These are phyloP conservation scores for Antennarius striatus DNA, from an alignment of 2,113 vertebrate species.

Conservation along the genomic window DNA sequence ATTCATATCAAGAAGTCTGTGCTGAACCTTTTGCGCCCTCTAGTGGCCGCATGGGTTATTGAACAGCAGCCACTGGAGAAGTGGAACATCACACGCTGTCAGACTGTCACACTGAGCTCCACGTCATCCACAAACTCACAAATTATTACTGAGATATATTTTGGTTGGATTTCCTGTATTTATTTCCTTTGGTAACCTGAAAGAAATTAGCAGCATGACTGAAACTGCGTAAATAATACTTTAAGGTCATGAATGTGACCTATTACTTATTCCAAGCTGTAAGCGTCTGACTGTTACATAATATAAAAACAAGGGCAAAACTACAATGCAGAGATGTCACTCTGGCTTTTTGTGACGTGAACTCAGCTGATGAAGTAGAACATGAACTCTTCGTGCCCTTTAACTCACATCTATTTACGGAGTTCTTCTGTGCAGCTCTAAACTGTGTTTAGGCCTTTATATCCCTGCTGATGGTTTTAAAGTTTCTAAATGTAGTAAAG, in stretches of 20 bases:
- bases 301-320: background rate
- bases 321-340: background rate
- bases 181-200: constrained; percentile 65
- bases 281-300: constrained; percentile 23
- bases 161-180: background rate
- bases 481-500: background rate
- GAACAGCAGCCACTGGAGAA: too few species aligned
- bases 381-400: constrained; percentile 48
- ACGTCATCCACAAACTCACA: too few species aligned
- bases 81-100: too few species aligned
- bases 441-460: background rate
- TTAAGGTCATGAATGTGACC: constrained; percentile 32
- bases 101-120: too few species aligned
- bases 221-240: constrained; percentile 28
- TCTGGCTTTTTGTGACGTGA: constrained; percentile 3
- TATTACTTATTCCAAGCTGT: constrained; percentile 39
- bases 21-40: too few species aligned
- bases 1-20: too few species aligned
- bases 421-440: background rate
- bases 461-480: background rate
- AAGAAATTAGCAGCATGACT: constrained; percentile 45
- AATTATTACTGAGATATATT: too few species aligned
- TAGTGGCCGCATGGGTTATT: too few species aligned
- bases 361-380: constrained; percentile 17
- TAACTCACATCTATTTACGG: constrained; percentile 27